Base-by-base conservation (phyloP, 2,113 vertebrate species). In the Gymnorhina tibicen region DNA sequence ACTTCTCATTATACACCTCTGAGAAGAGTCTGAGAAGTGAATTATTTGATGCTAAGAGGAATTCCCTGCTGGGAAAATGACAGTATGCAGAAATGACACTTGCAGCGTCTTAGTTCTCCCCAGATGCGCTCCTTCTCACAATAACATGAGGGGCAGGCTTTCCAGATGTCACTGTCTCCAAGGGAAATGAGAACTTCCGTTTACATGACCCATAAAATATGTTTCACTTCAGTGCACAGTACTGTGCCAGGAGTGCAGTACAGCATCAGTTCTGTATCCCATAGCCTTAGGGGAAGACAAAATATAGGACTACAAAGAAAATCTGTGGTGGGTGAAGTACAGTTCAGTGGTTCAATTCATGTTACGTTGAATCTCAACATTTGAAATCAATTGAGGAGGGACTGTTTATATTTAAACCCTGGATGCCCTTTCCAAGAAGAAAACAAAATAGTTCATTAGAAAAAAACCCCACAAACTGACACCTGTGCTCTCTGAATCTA, bases 121-220 rank as follows among this genome's bases (percentile, higher is more conserved):
- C 60, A 63, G 27, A 89, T 76, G 77, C 79, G 32, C 68, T 47
- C 41, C 64, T 90, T 86, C 85, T 72, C 68, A 44, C 30, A 77
- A 33, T 67, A 91, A 80, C 2, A 4, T 7, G 14, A 88, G 24
- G 74, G 52, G 27, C 44, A 86, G 60, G 19, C 52, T 88, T 96
- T 91, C 90, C 90, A 94, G 79, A 91, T 91, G 79, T 81, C 90
- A 70, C 64, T 68, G 63, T 81, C 82, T 94, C 90, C 49, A 44
- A 80, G 72, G 88, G 79, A 97, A 96, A 64, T 80, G 52, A 86
- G 16, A 88, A 53, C 56, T 93, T 95, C 82, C 2, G 1, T 94
- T 94, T 88, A 93, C 59, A 88, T 88, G 79, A 77, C 85, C 81
- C 4, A 2, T 58, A 77, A 70, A 90, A 52, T 72, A 33, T 46